phyloP scores from a whole-genome alignment of 2,113 vertebrate genomes.

The Planiliza haematocheilus region DNA sequence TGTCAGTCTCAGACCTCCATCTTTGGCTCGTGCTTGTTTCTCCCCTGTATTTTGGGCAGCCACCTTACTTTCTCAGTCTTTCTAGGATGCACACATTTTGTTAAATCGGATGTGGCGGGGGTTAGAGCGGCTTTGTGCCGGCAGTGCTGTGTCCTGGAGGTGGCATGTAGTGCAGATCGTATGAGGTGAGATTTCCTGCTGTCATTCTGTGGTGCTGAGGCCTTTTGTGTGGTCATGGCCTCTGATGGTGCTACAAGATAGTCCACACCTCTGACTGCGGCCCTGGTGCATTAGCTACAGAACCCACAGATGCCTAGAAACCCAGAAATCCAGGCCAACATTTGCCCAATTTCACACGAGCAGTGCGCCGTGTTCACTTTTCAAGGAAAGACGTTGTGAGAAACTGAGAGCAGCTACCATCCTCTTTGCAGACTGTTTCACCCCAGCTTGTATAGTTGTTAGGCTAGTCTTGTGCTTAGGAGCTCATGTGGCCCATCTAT shows the following conservation, averaged over 20 bases:
- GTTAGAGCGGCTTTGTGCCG: conserved; percentile 43
- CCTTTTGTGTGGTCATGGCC: conserved; percentile 62
- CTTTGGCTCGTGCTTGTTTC: conserved; percentile 32
- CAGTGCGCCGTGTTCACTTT: conserved; percentile 3
- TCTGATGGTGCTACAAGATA: conserved; percentile 77
- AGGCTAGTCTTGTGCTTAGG: conserved; percentile 58
- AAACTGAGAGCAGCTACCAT: conserved; percentile 69
- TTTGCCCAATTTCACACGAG: conserved; percentile 16
- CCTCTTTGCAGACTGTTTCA: conserved; percentile 65
- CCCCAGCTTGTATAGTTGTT: conserved; percentile 59
- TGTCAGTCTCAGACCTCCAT: conserved; percentile 60
- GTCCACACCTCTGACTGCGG: conserved; percentile 63
- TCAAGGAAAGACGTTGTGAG: conserved; percentile 30
- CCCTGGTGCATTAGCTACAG: conserved; percentile 56
- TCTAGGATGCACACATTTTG: conserved; percentile 7
- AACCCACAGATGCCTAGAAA: conserved; percentile 60
- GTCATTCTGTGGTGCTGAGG: conserved; percentile 78
- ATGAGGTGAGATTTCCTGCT: conserved; percentile 61
- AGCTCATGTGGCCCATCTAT: conserved; percentile 43
- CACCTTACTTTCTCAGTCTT: conserved; percentile 24
- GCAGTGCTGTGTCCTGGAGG: conserved; percentile 27
- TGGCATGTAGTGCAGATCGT: conserved; percentile 42
- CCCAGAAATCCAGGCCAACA: conserved; percentile 18
- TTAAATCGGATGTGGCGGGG: conserved; percentile 20
- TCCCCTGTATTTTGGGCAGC: conserved; percentile 34